Percentiles rank a stretch among this genome's conserved stretches.
These are phyloP conservation scores for Altica lythri DNA, from an alignment of 2,888 invertebrate species.

Conservation along the genomic window DNA sequence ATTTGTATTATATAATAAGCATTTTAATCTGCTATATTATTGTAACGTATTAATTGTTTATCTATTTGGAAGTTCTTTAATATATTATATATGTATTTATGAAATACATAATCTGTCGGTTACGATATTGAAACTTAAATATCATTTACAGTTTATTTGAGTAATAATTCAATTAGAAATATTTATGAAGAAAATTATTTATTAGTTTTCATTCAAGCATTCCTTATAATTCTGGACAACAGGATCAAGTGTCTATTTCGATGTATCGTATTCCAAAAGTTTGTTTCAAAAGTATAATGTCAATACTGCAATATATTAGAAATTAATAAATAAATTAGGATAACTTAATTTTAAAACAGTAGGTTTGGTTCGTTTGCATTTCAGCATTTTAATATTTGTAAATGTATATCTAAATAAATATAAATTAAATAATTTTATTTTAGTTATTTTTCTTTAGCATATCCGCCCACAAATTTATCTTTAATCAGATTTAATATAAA, in stretches of 20 bases:
- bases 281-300: too few species aligned
- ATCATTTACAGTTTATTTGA: neutral
- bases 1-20: neutral
- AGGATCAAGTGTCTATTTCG: neutral
- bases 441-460: too few species aligned
- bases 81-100: neutral
- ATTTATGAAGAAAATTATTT: neutral
- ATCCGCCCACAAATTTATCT: too few species aligned
- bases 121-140: neutral
- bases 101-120: neutral
- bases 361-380: too few species aligned
- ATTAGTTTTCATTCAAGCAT: neutral
- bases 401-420: too few species aligned
- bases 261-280: conserved; percentile 5
- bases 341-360: too few species aligned
- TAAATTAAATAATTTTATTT: too few species aligned
- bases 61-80: neutral
- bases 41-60: neutral
- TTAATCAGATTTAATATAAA: too few species aligned
- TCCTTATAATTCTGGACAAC: neutral
- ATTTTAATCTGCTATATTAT: neutral
- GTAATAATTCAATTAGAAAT: neutral
- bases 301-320: too few species aligned
- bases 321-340: too few species aligned
- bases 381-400: too few species aligned